Base-by-base conservation (phyloP, 2,113 vertebrate genomes). In the Entomyzon cyanotis region DNA sequence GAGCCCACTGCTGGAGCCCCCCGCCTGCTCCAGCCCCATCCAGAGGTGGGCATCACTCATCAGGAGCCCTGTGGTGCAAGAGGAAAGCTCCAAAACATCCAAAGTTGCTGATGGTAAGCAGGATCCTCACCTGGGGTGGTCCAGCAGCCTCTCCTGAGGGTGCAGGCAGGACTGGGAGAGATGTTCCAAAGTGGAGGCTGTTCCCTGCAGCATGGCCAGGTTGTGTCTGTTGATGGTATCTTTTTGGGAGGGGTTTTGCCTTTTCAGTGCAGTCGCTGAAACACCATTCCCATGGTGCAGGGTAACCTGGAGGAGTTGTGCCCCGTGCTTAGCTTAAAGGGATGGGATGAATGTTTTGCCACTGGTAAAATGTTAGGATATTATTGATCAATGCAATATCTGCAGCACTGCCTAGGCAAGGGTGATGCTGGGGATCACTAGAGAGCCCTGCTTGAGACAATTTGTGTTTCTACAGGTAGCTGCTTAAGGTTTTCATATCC, bases 101-200 rank as follows among this genome's bases (percentile, higher is more conserved):
- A 94, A 80, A 76, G 90, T 94, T 3, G 71, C 81, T 12, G 89
- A 93, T 3, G 97, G 98, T 98, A 94, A 98, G 97, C 60, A 39
- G 9, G 0, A 0, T 33, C 76, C 69, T 2, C 1, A 10, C 5
- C 24, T 1, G 3, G 37, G 4, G 11, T 49, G 49, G 31, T 64
- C 77, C 71, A 65, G 59, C 37, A 81, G 56, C 69, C 53, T 78
- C 60, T 83, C 11, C 64, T 55, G 10, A 31, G 37, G 27, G 13
- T 50, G 33, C 21, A 35, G 23, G 10, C 10, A 20, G 65, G 15
- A 4, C 1, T 79, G 30, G 9, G 13, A 41, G 22, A 31, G 31
- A 33, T 11, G 23, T 58, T 59, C n/a, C 1, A 0, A 56, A 71
- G 65, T 0, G 0, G 44, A 75, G 20, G 16, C 8, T 25, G 24